A percentile compares a stretch with the other conserved stretches of the same genome.
Conservation (phyloP, 2,888 invertebrate species). For the Parthenolecanium corni region DNA sequence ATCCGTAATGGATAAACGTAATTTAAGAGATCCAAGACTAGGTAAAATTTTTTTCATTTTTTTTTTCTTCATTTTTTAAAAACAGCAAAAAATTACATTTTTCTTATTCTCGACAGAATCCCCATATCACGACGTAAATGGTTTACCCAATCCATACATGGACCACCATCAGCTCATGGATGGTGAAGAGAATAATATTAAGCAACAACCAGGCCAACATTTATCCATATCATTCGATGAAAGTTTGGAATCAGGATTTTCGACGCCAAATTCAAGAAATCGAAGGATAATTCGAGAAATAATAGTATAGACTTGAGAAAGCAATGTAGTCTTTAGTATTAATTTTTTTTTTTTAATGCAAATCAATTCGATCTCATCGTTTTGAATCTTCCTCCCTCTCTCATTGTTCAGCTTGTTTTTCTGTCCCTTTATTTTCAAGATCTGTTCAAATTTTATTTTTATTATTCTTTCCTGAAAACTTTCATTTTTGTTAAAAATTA, state of each 20-base stretch:
- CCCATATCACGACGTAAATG: slow-evolving; percentile 87
- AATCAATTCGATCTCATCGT: too few relatives aligned
- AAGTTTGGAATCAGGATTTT: slow-evolving; percentile 85
- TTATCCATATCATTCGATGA: slow-evolving; percentile 85
- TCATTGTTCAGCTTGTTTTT: too few relatives aligned
- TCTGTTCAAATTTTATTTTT: too few relatives aligned
- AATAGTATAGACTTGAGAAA: slow-evolving; percentile 52
- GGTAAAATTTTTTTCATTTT: slow-evolving; percentile 52
- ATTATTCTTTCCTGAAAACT: too few relatives aligned
- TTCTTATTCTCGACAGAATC: slow-evolving; percentile 53
- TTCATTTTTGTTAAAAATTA: too few relatives aligned
- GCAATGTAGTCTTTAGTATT: too few relatives aligned
- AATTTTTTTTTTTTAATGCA: too few relatives aligned
- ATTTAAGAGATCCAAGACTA: slow-evolving; percentile 66
- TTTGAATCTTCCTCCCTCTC: too few relatives aligned
- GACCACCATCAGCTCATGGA: slow-evolving; percentile 49
- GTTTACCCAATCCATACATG: slow-evolving; percentile 77
- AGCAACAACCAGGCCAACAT: slow-evolving; percentile 67
- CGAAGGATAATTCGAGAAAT: slow-evolving; percentile 88
- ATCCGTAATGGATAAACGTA: slow-evolving; percentile 42
- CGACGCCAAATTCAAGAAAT: slow-evolving; percentile 84
- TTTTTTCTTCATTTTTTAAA: slow-evolving; percentile 24
- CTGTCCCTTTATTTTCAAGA: too few relatives aligned
- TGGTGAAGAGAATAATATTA: slow-evolving; percentile 50
- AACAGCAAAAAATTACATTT: not conserved